Base-by-base conservation (phyloP, 92 coral and sea anemone species). In the Palythoa heliodiscus region DNA sequence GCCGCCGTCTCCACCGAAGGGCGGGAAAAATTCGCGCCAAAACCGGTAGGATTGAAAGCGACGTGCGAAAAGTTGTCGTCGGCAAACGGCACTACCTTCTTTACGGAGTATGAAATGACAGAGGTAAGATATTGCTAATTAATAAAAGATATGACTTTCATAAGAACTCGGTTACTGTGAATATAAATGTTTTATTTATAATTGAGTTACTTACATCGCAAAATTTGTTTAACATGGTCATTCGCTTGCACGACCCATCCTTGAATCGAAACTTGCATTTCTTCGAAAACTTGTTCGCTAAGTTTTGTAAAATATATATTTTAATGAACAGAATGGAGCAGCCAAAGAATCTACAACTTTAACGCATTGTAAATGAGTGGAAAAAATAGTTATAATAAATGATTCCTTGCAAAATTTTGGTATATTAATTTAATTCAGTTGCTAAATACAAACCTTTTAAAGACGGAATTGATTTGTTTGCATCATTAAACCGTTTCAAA, bases 161-260 rank as follows among this genome's bases (percentile, higher is more conserved):
- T 43, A 5, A 43, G 50, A 3, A 43, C 9, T 29, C 35, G 1
- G 35, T 29, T 0, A 29, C 35, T 43, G 6, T 43, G 9, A 43
- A 43, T 43, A 5, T 5, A 43, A 43, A 43, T 43, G 50, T 5
- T 43, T 43, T 43, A 43, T 43, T 43, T 43, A 43, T 43, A 43
- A 5, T 5, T 43, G 50, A 8, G 50, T 72, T 23, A 87, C 92
- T 90, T 71, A 90, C 92, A 52, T 82, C 76, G 37, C 90, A 90
- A 78, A 90, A 90, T 71, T 90, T 86, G 64, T 87, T 87, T 79
- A 83, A 50, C 40, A 77, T 70, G 20, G 88, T 79, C 71, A 77
- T 72, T 20, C 93, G 69, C 50, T 90, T 90, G 70, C 93, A 90
- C 15, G 88, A 87, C 3, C 93, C 91, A 87, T 90, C 93, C 60